phyloP scores from a whole-genome alignment of 2,888 invertebrate species.

The Leptinotarsa tumamoca region DNA sequence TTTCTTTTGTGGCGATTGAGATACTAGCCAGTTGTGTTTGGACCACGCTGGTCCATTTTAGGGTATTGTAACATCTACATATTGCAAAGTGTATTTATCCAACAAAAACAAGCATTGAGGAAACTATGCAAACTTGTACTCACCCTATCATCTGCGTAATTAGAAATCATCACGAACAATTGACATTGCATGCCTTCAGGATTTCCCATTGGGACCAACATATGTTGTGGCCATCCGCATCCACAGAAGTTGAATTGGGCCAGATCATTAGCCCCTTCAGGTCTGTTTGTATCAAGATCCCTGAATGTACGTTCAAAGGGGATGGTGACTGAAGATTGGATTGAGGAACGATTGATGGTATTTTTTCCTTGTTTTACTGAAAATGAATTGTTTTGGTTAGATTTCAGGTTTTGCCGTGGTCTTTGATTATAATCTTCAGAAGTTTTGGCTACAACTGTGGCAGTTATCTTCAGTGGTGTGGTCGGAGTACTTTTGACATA shows the following conservation, averaged over 20 bases:
- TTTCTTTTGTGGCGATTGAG: too few relatives aligned
- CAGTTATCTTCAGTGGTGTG: too few relatives aligned
- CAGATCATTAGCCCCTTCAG: slow-evolving; percentile 69
- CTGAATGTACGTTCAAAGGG: slow-evolving; percentile 87
- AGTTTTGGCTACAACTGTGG: too few relatives aligned
- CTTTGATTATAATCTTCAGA: too few relatives aligned
- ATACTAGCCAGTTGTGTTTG: too few relatives aligned
- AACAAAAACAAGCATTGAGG: too few relatives aligned
- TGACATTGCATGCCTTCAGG: slow-evolving; percentile 75
- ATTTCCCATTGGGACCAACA: slow-evolving; percentile 81
- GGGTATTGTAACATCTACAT: too few relatives aligned
- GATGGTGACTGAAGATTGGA: slow-evolving; percentile 83
- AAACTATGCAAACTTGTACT: slow-evolving; percentile 35
- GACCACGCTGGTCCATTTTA: too few relatives aligned
- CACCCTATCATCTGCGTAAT: slow-evolving; percentile 77
- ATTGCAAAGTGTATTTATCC: too few relatives aligned
- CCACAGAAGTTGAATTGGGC: slow-evolving; percentile 84
- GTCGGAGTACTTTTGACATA: too few relatives aligned
- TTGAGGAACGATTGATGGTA: slow-evolving; percentile 74
- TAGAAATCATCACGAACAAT: slow-evolving; percentile 83
- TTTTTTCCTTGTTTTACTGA: slow-evolving; percentile 78
- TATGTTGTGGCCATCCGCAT: slow-evolving; percentile 89
- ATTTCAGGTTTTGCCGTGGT: too few relatives aligned
- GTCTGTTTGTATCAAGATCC: slow-evolving; percentile 73
- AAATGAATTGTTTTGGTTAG: slow-evolving; percentile 24